These are phyloP conservation scores for Onychomys arenicola DNA, from an alignment of 2,797 vertebrate species.

Conservation along the genomic window DNA sequence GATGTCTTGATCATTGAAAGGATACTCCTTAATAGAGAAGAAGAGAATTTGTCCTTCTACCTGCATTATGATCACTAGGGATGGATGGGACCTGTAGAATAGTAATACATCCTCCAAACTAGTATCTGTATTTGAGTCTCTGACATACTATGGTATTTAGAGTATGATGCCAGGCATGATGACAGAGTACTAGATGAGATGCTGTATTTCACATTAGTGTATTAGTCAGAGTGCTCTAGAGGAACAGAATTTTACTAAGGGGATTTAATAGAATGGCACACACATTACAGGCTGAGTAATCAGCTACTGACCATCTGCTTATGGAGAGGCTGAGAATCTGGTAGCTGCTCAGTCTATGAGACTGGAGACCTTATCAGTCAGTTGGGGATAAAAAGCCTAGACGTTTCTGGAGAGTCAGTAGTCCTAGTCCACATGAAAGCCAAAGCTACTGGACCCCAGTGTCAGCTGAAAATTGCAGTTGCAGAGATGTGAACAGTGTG, in stretches of 20 bases:
- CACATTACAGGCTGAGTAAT: not conserved
- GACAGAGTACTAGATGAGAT: not conserved
- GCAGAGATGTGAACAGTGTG: not conserved
- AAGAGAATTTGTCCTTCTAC: not conserved
- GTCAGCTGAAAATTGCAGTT: not conserved
- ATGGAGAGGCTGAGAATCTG: not conserved
- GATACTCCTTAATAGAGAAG: not conserved
- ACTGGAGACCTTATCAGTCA: not conserved
- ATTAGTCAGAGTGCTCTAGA: not conserved
- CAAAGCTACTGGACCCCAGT: accelerated
- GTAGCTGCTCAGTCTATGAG: not conserved
- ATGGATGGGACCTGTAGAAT: not conserved
- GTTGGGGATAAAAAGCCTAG: not conserved
- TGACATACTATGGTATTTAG: not conserved
- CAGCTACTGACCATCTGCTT: not conserved
- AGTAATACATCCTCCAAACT: not conserved
- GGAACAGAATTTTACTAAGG: not conserved
- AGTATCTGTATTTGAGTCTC: not conserved
- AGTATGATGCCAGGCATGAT: accelerated
- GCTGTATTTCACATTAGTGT: accelerated
- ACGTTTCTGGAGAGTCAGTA: not conserved
- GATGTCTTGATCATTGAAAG: not conserved
- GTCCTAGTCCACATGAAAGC: too few species aligned
- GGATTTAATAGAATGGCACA: not conserved
- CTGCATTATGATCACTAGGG: not conserved